A percentile compares a stretch with the other conserved stretches of the same genome.
These are phyloP conservation scores for Scrobipalpa costella DNA, from an alignment of 2,888 invertebrate genomes.

Conservation along the genomic window DNA sequence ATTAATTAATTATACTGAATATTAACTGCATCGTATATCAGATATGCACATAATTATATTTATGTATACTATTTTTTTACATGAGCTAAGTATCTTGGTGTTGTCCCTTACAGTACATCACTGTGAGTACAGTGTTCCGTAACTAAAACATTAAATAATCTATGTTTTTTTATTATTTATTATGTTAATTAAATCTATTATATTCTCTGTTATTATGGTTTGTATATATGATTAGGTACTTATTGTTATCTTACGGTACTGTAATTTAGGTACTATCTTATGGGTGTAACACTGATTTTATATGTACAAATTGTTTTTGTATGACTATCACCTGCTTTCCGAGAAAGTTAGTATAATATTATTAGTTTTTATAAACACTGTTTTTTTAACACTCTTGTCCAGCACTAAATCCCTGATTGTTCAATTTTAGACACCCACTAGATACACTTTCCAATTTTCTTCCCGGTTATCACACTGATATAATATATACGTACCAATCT, in stretches of 20 bases:
- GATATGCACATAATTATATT: neutral
- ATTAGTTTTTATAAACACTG: neutral
- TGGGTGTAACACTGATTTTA: neutral
- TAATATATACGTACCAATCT: too few relatives aligned
- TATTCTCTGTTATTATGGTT: neutral
- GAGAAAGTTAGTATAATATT: neutral
- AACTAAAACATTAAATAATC: neutral
- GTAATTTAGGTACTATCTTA: too few relatives aligned
- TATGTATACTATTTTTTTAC: neutral
- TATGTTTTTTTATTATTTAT: too few relatives aligned
- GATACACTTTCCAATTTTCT: too few relatives aligned
- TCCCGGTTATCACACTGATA: too few relatives aligned
- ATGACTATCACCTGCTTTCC: neutral
- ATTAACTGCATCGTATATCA: neutral
- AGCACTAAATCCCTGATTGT: too few relatives aligned
- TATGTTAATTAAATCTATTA: conserved; percentile 2
- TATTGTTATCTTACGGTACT: neutral
- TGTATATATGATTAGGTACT: neutral
- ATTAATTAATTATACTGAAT: neutral
- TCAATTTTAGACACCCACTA: too few relatives aligned
- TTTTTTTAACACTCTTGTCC: too few relatives aligned
- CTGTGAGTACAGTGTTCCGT: conserved; percentile 1
- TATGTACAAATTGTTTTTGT: conserved; percentile 1
- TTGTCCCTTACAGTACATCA: conserved; percentile 13
- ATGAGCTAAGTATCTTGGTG: conserved; percentile 1